A percentile compares a stretch with the other conserved stretches of the same genome.
These are phyloP conservation scores for Tachyglossus aculeatus DNA, from an alignment of 2,797 vertebrate species.

Conservation along the genomic window DNA sequence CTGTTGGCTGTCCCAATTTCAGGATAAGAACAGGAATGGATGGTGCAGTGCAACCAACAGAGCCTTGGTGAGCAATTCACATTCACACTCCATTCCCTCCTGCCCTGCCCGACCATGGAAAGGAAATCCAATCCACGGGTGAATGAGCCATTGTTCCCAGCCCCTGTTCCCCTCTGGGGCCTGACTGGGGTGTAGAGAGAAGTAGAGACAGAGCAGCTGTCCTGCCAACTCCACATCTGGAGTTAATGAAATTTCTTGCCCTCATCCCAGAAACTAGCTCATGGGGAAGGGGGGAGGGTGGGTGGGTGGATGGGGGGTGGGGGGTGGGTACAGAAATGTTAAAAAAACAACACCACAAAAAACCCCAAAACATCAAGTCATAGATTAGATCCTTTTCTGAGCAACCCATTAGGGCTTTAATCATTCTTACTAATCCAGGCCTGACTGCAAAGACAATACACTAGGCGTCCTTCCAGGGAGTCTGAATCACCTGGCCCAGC, in stretches of 20 bases:
- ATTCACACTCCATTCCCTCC: not conserved
- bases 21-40: rapidly evolving
- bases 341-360: too few relatives aligned
- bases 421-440: too few relatives aligned
- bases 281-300: not conserved
- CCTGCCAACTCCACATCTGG: slow-evolving; percentile 39
- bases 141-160: not conserved
- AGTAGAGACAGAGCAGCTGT: not conserved
- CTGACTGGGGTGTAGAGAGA: not conserved
- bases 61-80: not conserved
- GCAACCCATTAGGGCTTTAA: too few relatives aligned
- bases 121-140: too few relatives aligned
- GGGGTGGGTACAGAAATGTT: not conserved
- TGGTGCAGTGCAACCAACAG: not conserved
- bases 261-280: not conserved
- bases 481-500: too few relatives aligned
- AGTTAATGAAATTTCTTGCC: slow-evolving; percentile 40
- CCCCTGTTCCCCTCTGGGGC: not conserved
- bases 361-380: too few relatives aligned
- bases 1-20: too few relatives aligned
- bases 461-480: too few relatives aligned
- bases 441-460: too few relatives aligned
- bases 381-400: too few relatives aligned
- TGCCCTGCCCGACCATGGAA: too few relatives aligned
- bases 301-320: not conserved